Evolutionary conservation across 2,888 invertebrate species (phyloP).

Genomic region (Rugalucina vietnamica): DNA sequence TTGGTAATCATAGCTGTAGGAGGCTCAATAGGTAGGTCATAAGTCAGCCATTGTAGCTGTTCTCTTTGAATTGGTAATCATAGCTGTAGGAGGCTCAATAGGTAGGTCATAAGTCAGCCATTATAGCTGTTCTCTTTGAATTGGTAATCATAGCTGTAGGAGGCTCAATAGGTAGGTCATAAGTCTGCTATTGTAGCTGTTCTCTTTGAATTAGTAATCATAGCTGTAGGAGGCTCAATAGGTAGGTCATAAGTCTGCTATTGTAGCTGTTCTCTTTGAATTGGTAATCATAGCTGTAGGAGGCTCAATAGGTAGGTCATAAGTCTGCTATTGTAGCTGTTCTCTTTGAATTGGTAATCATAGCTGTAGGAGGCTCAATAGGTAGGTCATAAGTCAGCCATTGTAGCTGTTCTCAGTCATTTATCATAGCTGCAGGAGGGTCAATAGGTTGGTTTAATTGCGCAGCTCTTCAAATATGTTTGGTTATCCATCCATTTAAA

Average conservation of each 20-base stretch:
- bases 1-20: background rate
- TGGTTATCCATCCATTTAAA: too few species aligned
- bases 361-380: conserved; percentile 89
- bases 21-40: background rate
- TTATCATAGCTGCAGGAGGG: conserved; percentile 89
- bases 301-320: background rate
- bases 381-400: conserved; percentile 62
- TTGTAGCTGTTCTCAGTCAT: conserved; percentile 85
- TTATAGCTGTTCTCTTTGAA: background rate
- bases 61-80: background rate
- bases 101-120: background rate
- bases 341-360: conserved; percentile 85
- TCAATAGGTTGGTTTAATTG: conserved; percentile 36
- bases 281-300: background rate
- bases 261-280: background rate
- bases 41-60: background rate
- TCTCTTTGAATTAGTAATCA: background rate
- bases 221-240: background rate
- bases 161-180: background rate
- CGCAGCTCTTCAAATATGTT: too few species aligned
- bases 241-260: background rate
- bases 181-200: background rate
- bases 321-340: background rate
- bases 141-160: background rate
- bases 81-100: background rate